Base-by-base conservation (phyloP, 2,888 invertebrate genomes). In the Mesodorylaimus sp. region DNA sequence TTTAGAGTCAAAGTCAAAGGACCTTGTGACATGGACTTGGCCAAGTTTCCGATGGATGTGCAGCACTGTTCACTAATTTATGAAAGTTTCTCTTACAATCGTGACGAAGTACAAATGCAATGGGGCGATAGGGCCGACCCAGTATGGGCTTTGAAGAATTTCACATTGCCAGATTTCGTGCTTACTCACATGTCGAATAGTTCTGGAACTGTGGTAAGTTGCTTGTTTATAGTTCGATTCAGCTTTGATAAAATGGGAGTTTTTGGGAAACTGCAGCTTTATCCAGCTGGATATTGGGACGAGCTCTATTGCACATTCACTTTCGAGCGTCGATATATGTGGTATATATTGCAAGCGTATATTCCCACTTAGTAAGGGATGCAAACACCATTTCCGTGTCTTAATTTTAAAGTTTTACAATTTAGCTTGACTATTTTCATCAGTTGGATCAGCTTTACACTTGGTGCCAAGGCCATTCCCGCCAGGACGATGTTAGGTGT, bases 271-370 rank as follows among this genome's bases (percentile, higher is more conserved):
- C 48, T 50, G 13, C 25, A 50, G 50, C 3, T 7, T n/a, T 48
- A 50, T 37, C 45, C 46, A 10, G 50, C 50, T n/a, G 50, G 50
- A 5, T n/a, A 16, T n/a, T 50, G 50, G 50, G 45, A 32, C 24
- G 47, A 50, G 28, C 21, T 50, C 21, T 32, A 32, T 19, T 7
- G 28, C 5, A 24, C 25, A 7, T 29, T 50, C 26, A 29, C 25
- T 19, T 50, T 50, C 29, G 23, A 50, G 21, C 19, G 50, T 3
- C 46, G 50, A 29, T 50, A 50, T 36, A 38, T 47, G 23, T 55
- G 52, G 50, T 63, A 63, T 48, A 62, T 65, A 45, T 58, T 64
- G 59, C 64, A 64, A 50, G 65, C 65, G 2, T 64, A 64, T 45
- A 56, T 65, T 7, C 64, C 63, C 0, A 63, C 63, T 1, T 64